Evolutionary conservation across 1,140 invertebrate genomes (phyloP).

Genomic region (Neodiprion pinetum): DNA sequence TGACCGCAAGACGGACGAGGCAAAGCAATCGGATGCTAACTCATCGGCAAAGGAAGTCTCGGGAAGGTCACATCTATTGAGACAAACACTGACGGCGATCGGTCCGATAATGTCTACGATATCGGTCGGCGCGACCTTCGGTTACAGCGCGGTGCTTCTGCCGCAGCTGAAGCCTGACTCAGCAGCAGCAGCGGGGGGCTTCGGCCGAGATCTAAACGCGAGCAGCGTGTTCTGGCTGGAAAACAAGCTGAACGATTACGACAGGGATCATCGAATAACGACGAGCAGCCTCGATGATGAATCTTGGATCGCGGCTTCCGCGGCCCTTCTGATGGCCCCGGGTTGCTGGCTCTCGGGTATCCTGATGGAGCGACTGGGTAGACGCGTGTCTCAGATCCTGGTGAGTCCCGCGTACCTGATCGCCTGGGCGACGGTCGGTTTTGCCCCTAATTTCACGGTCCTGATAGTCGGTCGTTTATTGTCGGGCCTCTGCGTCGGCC

Average conservation of each 20-base stretch:
- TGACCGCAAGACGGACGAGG: neutral
- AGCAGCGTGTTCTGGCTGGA: neutral
- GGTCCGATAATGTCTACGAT: constrained; percentile 64
- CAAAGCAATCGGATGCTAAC: neutral
- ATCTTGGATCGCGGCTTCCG: constrained; percentile 30
- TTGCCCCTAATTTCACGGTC: constrained; percentile 57
- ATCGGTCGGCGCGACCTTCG: constrained; percentile 64
- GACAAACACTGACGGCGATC: constrained; percentile 61
- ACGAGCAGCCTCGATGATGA: neutral
- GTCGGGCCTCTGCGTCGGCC: constrained; percentile 67
- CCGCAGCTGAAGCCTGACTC: constrained; percentile 60
- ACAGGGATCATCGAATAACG: no score
- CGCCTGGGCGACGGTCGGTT: constrained; percentile 72
- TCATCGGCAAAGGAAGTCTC: neutral
- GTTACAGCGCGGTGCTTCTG: constrained; percentile 67
- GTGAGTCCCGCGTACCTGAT: constrained; percentile 67
- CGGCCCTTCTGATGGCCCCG: constrained; percentile 66
- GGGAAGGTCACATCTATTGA: neutral
- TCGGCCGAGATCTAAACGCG: no score
- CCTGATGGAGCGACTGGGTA: constrained; percentile 71
- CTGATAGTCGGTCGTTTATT: constrained; percentile 72
- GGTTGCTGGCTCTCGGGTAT: constrained; percentile 66
- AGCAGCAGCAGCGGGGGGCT: neutral
- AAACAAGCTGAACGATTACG: neutral
- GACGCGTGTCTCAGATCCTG: constrained; percentile 68